Conservation (phyloP, 1,140 invertebrate genomes). For the Nephotettix cincticeps region DNA sequence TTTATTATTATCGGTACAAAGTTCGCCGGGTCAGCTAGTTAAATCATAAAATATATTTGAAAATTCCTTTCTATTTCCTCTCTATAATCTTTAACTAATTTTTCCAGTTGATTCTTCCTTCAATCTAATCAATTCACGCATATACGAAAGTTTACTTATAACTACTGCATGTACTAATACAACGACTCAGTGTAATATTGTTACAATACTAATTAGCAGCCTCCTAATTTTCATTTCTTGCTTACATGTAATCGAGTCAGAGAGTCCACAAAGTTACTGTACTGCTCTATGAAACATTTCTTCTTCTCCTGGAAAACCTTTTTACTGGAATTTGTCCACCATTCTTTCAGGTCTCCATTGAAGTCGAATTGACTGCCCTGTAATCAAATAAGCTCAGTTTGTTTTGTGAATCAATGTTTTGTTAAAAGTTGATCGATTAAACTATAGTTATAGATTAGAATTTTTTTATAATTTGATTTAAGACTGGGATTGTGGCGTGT, state of each 20-base stretch:
- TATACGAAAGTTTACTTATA: too few relatives aligned
- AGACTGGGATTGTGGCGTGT: background rate
- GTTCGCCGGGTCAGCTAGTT: too few relatives aligned
- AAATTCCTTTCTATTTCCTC: too few relatives aligned
- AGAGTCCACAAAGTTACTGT: slow-evolving; percentile 60
- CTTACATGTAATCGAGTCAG: slow-evolving; percentile 62
- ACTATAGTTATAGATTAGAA: background rate
- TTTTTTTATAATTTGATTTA: background rate
- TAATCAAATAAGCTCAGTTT: background rate
- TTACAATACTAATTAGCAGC: too few relatives aligned
- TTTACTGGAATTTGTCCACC: slow-evolving; percentile 61
- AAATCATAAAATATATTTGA: too few relatives aligned
- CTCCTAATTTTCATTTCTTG: too few relatives aligned
- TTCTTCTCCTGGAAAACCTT: slow-evolving; percentile 55
- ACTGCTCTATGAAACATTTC: slow-evolving; percentile 66
- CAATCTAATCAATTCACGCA: too few relatives aligned
- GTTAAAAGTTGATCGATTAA: background rate
- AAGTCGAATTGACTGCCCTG: slow-evolving; percentile 61
- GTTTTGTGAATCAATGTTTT: background rate
- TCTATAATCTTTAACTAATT: too few relatives aligned
- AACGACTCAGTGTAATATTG: too few relatives aligned
- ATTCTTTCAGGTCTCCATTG: slow-evolving; percentile 60
- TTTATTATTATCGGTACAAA: too few relatives aligned
- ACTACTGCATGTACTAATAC: too few relatives aligned
- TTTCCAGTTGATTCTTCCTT: too few relatives aligned